Evolutionary conservation across 2,888 invertebrate species (phyloP).

Genomic region (Tolmerus cingulatus): DNA sequence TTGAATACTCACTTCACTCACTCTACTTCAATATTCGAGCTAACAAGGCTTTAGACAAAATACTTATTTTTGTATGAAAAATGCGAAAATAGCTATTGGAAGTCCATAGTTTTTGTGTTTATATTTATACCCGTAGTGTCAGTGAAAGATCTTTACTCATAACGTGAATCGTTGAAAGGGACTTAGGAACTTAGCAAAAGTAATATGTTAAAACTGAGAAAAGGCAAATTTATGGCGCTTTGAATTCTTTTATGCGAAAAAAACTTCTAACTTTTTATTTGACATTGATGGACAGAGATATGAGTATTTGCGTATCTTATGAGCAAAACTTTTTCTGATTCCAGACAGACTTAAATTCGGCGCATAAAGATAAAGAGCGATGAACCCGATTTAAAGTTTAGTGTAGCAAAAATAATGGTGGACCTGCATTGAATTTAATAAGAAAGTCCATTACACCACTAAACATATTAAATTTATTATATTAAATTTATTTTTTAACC

Average conservation of each 20-base stretch:
- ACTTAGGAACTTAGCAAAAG: background rate
- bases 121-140: no score
- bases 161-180: no score
- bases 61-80: no score
- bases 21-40: no score
- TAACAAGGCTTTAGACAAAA: no score
- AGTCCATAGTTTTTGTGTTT: no score
- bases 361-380: background rate
- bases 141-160: no score
- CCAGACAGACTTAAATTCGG: constrained; percentile 30
- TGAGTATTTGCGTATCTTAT: constrained; percentile 23
- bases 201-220: constrained; percentile 22
- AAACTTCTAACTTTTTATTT: constrained; percentile 37
- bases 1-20: no score
- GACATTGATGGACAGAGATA: constrained; percentile 44
- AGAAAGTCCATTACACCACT: background rate
- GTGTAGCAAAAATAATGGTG: background rate
- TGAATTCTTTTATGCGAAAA: constrained; percentile 1
- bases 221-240: background rate
- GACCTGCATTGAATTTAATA: background rate
- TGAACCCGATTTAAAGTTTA: background rate
- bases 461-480: no score
- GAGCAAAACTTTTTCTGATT: constrained; percentile 20
- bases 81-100: no score
- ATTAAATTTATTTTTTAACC: no score